Base-by-base conservation (phyloP, 2,888 invertebrate species). In the Thera obeliscata region DNA sequence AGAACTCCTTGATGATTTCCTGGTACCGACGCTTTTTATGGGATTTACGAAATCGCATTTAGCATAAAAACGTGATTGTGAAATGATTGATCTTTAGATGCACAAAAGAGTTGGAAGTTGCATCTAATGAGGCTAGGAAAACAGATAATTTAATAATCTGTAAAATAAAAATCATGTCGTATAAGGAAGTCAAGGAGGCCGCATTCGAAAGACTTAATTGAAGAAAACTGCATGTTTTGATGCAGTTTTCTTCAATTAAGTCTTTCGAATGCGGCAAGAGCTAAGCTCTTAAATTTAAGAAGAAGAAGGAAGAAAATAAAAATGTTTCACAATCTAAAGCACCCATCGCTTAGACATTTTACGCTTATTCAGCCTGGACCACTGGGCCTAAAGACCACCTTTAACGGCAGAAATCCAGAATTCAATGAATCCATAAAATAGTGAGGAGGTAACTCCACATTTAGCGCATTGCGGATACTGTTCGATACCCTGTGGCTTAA, bases 1-100 rank as follows among this genome's bases (percentile, higher is more conserved):
- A 76, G 68, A 68, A 65, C 70, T 66, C 74, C 22, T 61, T 49
- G 61, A 78, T 78, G 79, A 61, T 68, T 80, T 80, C 80, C 78
- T 77, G 75, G 81, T 81, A 80, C 65, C 41, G 22, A 41, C 55
- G 67, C 73, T 71, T 73, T 75, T 72, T 60, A 61, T 59, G 41
- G 56, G 58, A 46, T 54, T 64, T 63, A 64, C 54, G 41, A 41
- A 62, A 56, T 56, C 5, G 3, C 11, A 59, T 57, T 57, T 46
- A 46, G n/a, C 11, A 49, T 36, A 12, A 52, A 36, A 52, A 52
- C 3, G 8, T 33, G 52, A 52, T 8, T 52, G 8, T 33, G 9
- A 33, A 52, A 52, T 52, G 33, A 8, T 52, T 52, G 52, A 52
- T 52, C 52, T 46, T 9, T 46, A 46, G 43, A 46, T 46, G 43